phyloP scores from a whole-genome alignment of 2,888 invertebrate genomes.

The Aphodius sticticus region DNA sequence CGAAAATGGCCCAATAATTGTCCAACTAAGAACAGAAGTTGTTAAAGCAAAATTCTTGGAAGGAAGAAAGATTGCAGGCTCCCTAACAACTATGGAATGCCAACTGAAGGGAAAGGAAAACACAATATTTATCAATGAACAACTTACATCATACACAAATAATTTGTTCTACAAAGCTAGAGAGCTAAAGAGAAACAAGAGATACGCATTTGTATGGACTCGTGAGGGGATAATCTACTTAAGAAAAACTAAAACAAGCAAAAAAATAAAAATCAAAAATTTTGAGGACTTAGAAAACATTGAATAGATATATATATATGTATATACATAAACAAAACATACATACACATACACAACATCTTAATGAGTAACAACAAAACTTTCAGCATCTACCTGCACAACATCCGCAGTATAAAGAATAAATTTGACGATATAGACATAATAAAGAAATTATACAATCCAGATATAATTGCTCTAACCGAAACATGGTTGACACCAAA shows the following conservation, averaged over 20 bases:
- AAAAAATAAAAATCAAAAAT: slow-evolving; percentile 13
- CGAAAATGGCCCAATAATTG: neutral
- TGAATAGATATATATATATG: neutral
- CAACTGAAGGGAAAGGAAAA: slow-evolving; percentile 13
- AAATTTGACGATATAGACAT: slow-evolving; percentile 6
- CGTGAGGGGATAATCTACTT: slow-evolving; percentile 6
- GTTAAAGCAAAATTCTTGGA: neutral
- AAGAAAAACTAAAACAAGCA: slow-evolving; percentile 8
- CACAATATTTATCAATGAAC: slow-evolving; percentile 13
- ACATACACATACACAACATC: slow-evolving; percentile 13
- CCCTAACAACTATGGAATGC: slow-evolving; percentile 5
- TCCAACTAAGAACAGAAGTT: neutral
- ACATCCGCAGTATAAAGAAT: slow-evolving; percentile 13
- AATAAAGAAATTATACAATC: slow-evolving; percentile 7
- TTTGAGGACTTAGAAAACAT: neutral
- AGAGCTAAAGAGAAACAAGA: slow-evolving; percentile 11
- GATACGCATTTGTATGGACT: slow-evolving; percentile 5
- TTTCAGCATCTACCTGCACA: slow-evolving; percentile 1
- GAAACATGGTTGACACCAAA: neutral
- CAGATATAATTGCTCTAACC: slow-evolving; percentile 11
- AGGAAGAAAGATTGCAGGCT: neutral
- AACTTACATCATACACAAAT: slow-evolving; percentile 1
- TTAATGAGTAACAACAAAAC: neutral
- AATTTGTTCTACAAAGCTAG: slow-evolving; percentile 15
- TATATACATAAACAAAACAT: neutral